Percentiles rank a stretch among this genome's conserved stretches.
Conservation (phyloP, 2,113 vertebrate genomes). For the Rallus limicola region DNA sequence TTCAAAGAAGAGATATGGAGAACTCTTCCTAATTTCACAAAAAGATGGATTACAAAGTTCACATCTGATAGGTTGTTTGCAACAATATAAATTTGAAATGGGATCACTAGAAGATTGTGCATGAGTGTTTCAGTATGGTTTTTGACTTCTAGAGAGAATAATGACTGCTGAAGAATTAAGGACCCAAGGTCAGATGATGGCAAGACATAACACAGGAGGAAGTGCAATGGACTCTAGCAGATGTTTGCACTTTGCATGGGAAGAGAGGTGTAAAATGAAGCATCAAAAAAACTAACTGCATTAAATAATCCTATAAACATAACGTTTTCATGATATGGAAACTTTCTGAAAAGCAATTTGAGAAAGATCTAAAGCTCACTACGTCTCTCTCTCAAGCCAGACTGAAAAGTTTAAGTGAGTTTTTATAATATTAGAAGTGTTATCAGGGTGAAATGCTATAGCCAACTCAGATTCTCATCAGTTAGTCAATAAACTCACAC, state of each 20-base stretch:
- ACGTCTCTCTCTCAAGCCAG: not conserved
- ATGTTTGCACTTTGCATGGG: not conserved
- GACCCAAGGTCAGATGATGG: slow-evolving; percentile 11
- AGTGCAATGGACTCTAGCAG: not conserved
- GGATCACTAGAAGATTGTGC: slow-evolving; percentile 3
- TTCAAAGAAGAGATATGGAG: not conserved
- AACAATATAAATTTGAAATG: slow-evolving; percentile 40
- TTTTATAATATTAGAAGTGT: not conserved
- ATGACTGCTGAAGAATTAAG: slow-evolving; percentile 24
- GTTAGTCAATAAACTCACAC: not conserved
- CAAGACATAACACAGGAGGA: slow-evolving; percentile 33
- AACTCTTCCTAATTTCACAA: slow-evolving; percentile 32
- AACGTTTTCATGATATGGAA: not conserved
- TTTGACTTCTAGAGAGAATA: slow-evolving; percentile 31
- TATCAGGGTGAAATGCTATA: not conserved
- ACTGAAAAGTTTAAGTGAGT: not conserved
- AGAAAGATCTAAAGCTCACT: not conserved
- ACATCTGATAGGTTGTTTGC: not conserved
- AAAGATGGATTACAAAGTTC: not conserved
- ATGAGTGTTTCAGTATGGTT: not conserved
- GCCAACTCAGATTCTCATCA: not conserved
- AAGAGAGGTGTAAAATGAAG: not conserved
- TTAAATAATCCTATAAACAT: not conserved
- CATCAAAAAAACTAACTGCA: not conserved
- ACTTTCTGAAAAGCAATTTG: not conserved